A percentile compares a stretch with the other conserved stretches of the same genome.
Evolutionary conservation across 2,888 invertebrate species (phyloP).

Genomic region (Geophilus truncorum): DNA sequence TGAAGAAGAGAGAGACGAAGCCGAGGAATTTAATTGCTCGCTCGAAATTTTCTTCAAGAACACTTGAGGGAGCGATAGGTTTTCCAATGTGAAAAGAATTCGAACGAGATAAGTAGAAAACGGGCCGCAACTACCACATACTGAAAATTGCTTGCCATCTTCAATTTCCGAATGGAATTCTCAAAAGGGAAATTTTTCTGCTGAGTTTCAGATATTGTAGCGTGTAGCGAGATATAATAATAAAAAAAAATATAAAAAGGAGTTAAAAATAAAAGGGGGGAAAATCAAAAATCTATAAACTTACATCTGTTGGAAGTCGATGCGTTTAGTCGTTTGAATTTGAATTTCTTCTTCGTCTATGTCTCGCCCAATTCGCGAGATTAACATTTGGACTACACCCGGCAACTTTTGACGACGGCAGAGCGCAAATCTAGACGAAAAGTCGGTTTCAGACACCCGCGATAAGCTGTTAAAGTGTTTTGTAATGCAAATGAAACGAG

Average conservation of each 20-base stretch:
- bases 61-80: slow-evolving; percentile 12
- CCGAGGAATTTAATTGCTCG: background rate
- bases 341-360: background rate
- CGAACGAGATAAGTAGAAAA: slow-evolving; percentile 20
- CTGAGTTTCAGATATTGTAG: background rate
- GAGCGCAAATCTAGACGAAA: background rate
- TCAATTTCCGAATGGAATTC: slow-evolving; percentile 3
- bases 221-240: background rate
- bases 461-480: slow-evolving; percentile 18
- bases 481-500: slow-evolving; percentile 27
- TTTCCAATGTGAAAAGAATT: slow-evolving; percentile 21
- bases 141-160: slow-evolving; percentile 3
- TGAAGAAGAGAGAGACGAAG: background rate
- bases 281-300: slow-evolving; percentile 24
- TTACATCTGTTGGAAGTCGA: background rate
- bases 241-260: background rate
- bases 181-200: slow-evolving; percentile 1
- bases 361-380: background rate
- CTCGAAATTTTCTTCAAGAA: background rate
- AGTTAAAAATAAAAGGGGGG: background rate
- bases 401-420: background rate
- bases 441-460: slow-evolving; percentile 8
- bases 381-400: background rate
- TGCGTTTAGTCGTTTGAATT: background rate
- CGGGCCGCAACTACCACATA: background rate